A percentile compares a stretch with the other conserved stretches of the same genome.
Evolutionary conservation across 1,140 invertebrate genomes (phyloP).

Genomic region (Drosophila jambulina): DNA sequence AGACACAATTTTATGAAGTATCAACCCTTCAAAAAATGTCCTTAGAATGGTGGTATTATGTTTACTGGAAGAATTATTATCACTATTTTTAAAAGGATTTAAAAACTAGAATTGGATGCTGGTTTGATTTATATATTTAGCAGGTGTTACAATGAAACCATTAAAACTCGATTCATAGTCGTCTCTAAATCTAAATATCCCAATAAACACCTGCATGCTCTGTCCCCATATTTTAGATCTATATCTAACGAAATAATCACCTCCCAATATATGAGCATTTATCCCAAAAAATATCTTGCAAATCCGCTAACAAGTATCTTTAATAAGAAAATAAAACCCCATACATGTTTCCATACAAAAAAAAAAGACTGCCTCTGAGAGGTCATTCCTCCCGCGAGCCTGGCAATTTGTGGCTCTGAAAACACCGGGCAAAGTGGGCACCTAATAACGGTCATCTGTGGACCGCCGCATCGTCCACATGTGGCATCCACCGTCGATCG

Average conservation of each 20-base stretch:
- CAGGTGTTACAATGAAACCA: not conserved
- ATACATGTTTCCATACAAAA: not conserved
- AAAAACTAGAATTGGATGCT: not conserved
- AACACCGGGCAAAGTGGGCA: constrained; percentile 48
- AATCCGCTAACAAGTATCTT: not conserved
- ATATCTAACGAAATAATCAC: not conserved
- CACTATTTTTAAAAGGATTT: not conserved
- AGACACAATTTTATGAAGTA: too few species aligned
- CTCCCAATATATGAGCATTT: not conserved
- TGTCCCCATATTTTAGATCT: not conserved
- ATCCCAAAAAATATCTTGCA: not conserved
- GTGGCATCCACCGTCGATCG: constrained; percentile 1
- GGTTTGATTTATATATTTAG: not conserved
- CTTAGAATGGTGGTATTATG: not conserved
- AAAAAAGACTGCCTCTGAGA: constrained; percentile 16
- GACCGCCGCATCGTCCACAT: constrained; percentile 12
- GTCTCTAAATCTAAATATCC: not conserved
- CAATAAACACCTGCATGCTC: too few species aligned
- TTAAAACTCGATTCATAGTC: not conserved
- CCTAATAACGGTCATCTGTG: constrained; percentile 66
- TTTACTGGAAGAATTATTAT: not conserved
- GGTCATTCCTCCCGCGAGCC: constrained; percentile 52
- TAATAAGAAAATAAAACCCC: not conserved
- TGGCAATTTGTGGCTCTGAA: constrained; percentile 54
- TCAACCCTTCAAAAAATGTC: not conserved